Evolutionary conservation across 1,140 invertebrate genomes (phyloP).

Genomic region (Ostrea edulis): DNA sequence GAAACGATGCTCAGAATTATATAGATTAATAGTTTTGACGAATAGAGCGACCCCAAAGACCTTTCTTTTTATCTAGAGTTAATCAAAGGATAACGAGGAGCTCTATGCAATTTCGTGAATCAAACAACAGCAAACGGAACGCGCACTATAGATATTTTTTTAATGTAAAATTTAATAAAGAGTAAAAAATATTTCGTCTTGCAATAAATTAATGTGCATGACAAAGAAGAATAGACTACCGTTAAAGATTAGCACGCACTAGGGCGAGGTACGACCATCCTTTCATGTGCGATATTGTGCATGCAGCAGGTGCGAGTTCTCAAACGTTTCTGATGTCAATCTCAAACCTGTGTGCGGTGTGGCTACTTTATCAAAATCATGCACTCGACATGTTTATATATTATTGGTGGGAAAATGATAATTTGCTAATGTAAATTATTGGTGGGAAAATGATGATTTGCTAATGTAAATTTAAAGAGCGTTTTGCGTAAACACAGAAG

Average conservation of each 20-base stretch:
- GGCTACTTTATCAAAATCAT: not conserved
- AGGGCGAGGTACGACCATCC: not conserved
- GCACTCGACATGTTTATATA: not conserved
- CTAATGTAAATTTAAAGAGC: too few species aligned
- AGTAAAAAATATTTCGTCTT: too few species aligned
- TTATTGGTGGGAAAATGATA: too few species aligned
- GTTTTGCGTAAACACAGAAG: too few species aligned
- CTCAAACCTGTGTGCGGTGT: not conserved
- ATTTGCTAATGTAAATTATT: too few species aligned
- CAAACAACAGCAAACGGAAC: not conserved
- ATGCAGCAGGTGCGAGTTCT: not conserved
- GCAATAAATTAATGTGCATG: not conserved
- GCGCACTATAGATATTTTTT: not conserved
- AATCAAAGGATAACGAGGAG: not conserved
- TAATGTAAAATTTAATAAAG: too few species aligned
- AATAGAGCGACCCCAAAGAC: not conserved
- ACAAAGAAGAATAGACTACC: not conserved
- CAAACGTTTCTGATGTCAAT: not conserved
- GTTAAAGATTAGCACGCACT: not conserved
- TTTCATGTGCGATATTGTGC: not conserved
- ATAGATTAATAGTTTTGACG: not conserved
- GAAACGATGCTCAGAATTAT: not conserved
- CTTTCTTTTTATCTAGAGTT: not conserved
- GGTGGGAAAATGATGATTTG: too few species aligned
- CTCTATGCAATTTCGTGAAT: not conserved